A percentile compares a stretch with the other conserved stretches of the same genome.
Conservation (phyloP, 2,113 vertebrate species). For the Microcebus murinus region DNA sequence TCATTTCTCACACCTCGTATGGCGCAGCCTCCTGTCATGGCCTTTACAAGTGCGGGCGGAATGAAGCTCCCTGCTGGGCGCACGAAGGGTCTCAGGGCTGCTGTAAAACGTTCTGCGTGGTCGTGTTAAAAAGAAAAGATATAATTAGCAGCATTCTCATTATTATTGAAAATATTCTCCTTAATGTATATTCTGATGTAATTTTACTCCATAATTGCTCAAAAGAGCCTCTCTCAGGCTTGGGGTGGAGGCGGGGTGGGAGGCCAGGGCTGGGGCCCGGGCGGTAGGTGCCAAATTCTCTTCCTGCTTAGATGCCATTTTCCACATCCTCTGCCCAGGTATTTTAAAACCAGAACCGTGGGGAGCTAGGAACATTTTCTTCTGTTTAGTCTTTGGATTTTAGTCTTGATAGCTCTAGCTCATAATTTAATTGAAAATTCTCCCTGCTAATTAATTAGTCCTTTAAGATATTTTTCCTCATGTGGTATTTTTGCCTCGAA, state of each 20-base stretch:
- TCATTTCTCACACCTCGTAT: slow-evolving; percentile 89
- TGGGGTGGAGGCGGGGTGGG: background rate
- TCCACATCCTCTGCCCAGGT: background rate
- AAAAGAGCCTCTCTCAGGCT: background rate
- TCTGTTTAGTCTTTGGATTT: background rate
- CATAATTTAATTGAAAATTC: background rate
- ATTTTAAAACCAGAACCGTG: background rate
- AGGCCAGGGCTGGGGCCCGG: fast-evolving
- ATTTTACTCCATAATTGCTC: slow-evolving; percentile 30
- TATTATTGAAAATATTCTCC: slow-evolving; percentile 64
- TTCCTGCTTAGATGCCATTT: background rate
- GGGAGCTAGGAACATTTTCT: background rate
- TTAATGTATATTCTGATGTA: slow-evolving; percentile 68
- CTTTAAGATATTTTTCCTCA: background rate
- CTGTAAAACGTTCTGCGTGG: slow-evolving; percentile 77
- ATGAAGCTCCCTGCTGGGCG: slow-evolving; percentile 73
- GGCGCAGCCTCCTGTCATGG: slow-evolving; percentile 71
- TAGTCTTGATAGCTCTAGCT: background rate
- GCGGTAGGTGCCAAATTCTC: background rate
- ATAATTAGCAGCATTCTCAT: slow-evolving; percentile 79
- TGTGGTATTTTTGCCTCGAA: background rate
- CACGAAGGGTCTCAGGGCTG: slow-evolving; percentile 66
- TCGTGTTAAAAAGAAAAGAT: slow-evolving; percentile 77
- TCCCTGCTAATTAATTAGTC: background rate
- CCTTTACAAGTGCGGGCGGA: slow-evolving; percentile 76